Conservation (phyloP, 2,113 vertebrate genomes). For the Empidonax traillii region DNA sequence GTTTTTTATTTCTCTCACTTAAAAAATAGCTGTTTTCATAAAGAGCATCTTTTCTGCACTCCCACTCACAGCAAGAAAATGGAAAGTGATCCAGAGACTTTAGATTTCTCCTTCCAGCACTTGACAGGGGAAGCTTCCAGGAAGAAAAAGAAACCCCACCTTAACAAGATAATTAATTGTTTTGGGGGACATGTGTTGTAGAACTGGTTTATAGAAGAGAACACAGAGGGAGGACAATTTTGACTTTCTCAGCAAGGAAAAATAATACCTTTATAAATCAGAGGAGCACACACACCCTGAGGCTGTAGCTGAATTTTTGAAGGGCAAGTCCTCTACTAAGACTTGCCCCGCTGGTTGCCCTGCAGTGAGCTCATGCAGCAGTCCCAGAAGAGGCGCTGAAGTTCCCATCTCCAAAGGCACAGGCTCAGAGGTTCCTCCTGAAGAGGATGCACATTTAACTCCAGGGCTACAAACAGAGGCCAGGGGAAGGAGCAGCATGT, state of each 20-base stretch:
- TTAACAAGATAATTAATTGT: not conserved
- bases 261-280: not conserved
- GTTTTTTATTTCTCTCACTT: not conserved
- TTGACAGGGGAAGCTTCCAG: not conserved
- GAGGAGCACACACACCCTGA: not conserved
- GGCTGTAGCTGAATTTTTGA: not conserved
- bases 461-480: not conserved
- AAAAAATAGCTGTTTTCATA: not conserved
- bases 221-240: not conserved
- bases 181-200: not conserved
- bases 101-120: not conserved
- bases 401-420: not conserved
- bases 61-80: not conserved
- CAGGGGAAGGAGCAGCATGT: not conserved
- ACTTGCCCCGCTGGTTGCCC: not conserved
- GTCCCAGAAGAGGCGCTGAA: not conserved
- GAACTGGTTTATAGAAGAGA: not conserved
- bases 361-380: not conserved
- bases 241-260: not conserved
- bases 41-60: not conserved
- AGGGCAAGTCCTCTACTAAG: not conserved
- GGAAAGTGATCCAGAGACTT: not conserved
- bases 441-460: not conserved
- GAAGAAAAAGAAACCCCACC: not conserved
- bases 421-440: rapidly evolving